Evolutionary conservation across 1,140 invertebrate species (phyloP).

Genomic region (Pseudomyrmex gracilis): DNA sequence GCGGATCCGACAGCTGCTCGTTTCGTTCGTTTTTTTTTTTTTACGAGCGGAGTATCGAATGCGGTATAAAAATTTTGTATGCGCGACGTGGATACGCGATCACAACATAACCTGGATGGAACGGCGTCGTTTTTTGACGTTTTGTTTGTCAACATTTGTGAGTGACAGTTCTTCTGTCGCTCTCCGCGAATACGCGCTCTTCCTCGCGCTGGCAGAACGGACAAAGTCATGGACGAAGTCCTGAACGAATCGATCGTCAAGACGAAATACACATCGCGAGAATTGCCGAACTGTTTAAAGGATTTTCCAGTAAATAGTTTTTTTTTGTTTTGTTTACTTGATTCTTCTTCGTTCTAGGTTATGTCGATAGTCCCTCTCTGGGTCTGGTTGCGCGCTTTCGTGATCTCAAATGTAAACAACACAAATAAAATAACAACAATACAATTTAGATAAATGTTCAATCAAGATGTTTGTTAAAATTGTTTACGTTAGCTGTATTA

Average conservation of each 20-base stretch:
- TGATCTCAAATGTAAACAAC: neutral
- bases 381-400: neutral
- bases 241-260: conserved; percentile 76
- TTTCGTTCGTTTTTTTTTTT: conserved; percentile 36
- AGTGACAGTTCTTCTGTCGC: conserved; percentile 26
- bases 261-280: conserved; percentile 67
- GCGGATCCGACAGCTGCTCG: neutral
- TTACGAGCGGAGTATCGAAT: conserved; percentile 1
- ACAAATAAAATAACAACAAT: neutral
- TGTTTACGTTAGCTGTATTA: neutral
- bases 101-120: conserved; percentile 73
- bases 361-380: neutral
- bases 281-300: conserved; percentile 72
- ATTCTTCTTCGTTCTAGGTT: conserved; percentile 15
- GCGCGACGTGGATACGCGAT: conserved; percentile 17
- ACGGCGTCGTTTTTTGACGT: conserved; percentile 66
- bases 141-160: conserved; percentile 36
- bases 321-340: conserved; percentile 30
- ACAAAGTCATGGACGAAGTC: conserved; percentile 75
- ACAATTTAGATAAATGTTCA: neutral
- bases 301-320: conserved; percentile 78
- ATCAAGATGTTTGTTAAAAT: neutral
- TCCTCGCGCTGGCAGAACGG: conserved; percentile 63
- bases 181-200: neutral
- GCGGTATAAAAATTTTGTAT: conserved; percentile 11